These are phyloP conservation scores for Peromyscus polionotus DNA, from an alignment of 2,113 vertebrate genomes.

Conservation along the genomic window DNA sequence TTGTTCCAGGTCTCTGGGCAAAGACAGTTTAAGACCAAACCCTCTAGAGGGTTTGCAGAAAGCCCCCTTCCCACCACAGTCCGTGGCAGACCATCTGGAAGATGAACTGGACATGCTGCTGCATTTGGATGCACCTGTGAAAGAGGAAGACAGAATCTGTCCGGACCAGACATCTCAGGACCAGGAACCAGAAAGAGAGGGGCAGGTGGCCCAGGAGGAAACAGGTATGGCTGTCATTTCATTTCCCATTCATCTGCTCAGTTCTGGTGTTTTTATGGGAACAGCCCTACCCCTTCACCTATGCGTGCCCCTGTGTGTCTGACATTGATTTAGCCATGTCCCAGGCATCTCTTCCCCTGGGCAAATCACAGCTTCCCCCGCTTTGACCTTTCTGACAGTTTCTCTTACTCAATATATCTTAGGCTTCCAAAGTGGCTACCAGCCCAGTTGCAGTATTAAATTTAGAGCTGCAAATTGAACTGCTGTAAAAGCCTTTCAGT, in stretches of 20 bases:
- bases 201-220: slow-evolving; percentile 68
- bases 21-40: slow-evolving; percentile 20
- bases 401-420: background rate
- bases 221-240: slow-evolving; percentile 79
- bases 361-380: slow-evolving; percentile 20
- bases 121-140: slow-evolving; percentile 88
- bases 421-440: background rate
- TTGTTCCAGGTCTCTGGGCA: slow-evolving; percentile 30
- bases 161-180: slow-evolving; percentile 22
- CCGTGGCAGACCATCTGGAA: slow-evolving; percentile 87
- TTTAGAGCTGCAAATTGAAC: slow-evolving; percentile 16
- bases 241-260: background rate
- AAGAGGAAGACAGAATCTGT: slow-evolving; percentile 9
- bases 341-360: slow-evolving; percentile 55
- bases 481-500: background rate
- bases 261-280: background rate
- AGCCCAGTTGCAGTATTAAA: slow-evolving; percentile 1
- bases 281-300: background rate
- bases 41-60: slow-evolving; percentile 44
- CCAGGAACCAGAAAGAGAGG: slow-evolving; percentile 65
- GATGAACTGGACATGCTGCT: slow-evolving; percentile 95
- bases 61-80: background rate
- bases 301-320: background rate
- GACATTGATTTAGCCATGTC: background rate
- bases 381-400: slow-evolving; percentile 67